These are phyloP conservation scores for Allobates femoralis DNA, from an alignment of 2,797 vertebrate species.

Conservation along the genomic window DNA sequence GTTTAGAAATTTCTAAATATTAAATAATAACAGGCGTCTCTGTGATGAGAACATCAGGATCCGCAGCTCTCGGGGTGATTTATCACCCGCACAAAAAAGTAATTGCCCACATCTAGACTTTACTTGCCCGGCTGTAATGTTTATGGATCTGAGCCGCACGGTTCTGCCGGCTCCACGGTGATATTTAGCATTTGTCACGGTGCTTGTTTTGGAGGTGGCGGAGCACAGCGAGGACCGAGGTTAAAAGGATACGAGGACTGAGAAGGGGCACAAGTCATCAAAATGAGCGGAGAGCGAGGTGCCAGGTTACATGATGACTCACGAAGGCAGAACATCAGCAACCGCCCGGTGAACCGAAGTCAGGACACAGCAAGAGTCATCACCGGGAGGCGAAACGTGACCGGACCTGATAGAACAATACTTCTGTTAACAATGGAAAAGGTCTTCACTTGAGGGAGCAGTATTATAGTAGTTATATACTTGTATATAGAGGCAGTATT, in stretches of 20 bases:
- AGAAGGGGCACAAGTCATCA: not conserved
- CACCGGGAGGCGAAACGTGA: not conserved
- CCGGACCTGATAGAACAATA: not conserved
- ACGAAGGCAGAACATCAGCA: not conserved
- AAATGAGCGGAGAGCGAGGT: not conserved
- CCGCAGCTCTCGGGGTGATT: conserved; percentile 13
- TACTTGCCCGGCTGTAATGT: conserved; percentile 31
- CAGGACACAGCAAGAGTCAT: not conserved
- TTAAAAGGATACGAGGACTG: not conserved
- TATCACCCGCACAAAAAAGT: not conserved
- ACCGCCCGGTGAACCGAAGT: not conserved
- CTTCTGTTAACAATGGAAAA: too few relatives aligned
- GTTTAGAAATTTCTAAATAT: conserved; percentile 53
- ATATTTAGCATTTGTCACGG: not conserved
- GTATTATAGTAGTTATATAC: conserved; percentile 6
- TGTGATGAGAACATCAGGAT: conserved; percentile 18
- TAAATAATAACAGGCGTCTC: conserved; percentile 43
- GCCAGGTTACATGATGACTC: not conserved
- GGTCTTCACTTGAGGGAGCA: not conserved
- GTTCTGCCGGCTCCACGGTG: not conserved
- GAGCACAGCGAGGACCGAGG: not conserved
- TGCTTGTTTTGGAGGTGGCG: not conserved
- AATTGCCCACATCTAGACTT: conserved; percentile 24
- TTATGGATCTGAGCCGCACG: not conserved
- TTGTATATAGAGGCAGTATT: not conserved